Percentiles rank a stretch among this genome's conserved stretches.
phyloP scores from a whole-genome alignment of 2,797 vertebrate species.

The Babyrousa celebensis region DNA sequence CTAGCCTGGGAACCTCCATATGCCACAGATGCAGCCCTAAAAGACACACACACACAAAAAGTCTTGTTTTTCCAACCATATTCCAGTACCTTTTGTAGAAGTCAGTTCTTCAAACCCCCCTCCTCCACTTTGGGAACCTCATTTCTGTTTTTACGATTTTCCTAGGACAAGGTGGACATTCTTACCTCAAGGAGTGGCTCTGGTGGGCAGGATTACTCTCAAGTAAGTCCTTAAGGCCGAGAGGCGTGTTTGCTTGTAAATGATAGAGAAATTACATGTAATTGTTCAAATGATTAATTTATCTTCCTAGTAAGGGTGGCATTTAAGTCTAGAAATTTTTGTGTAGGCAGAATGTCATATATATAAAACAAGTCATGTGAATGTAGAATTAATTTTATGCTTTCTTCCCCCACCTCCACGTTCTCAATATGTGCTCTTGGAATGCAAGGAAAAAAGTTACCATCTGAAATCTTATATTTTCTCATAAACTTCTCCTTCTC shows the following conservation, averaged over 20 bases:
- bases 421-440: not conserved
- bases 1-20: too few relatives aligned
- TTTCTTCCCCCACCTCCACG: not conserved
- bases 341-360: not conserved
- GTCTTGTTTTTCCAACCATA: not conserved
- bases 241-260: conserved; percentile 6
- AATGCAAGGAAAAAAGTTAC: not conserved
- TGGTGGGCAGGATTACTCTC: conserved; percentile 94
- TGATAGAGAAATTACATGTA: not conserved
- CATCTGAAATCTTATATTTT: conserved; percentile 8
- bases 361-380: not conserved
- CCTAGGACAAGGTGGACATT: conserved; percentile 93
- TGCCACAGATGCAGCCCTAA: too few relatives aligned
- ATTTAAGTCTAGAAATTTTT: conserved; percentile 12
- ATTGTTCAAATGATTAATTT: conserved; percentile 48
- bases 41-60: not conserved
- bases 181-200: conserved; percentile 94
- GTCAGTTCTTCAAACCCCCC: conserved; percentile 32
- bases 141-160: conserved; percentile 77
- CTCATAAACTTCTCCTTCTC: not conserved
- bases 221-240: conserved; percentile 89
- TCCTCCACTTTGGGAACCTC: conserved; percentile 45
- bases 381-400: not conserved
- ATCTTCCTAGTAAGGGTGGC: not conserved
- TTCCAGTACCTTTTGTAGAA: not conserved